A percentile compares a stretch with the other conserved stretches of the same genome.
phyloP scores from a whole-genome alignment of 1,140 invertebrate species.

The Papilio aristodemus region DNA sequence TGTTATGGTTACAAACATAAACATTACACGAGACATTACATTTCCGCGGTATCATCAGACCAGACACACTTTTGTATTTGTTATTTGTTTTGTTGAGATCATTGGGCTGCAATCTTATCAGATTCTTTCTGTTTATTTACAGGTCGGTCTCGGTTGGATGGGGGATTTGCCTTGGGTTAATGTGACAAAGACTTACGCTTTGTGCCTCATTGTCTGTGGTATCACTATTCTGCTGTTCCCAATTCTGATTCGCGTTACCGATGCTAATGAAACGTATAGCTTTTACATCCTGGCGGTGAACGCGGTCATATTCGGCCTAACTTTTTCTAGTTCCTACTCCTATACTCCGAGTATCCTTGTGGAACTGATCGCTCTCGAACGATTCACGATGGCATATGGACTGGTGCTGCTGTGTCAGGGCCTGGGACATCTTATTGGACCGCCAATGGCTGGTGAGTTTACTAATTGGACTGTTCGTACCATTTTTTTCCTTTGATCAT shows the following conservation, averaged over 20 bases:
- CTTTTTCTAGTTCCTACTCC: conserved; percentile 92
- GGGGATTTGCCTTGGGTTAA: conserved; percentile 94
- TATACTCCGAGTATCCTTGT: conserved; percentile 93
- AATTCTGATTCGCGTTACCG: conserved; percentile 68
- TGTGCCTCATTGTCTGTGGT: conserved; percentile 89
- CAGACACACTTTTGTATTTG: not conserved
- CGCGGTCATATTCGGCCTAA: conserved; percentile 88
- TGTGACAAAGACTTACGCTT: conserved; percentile 89
- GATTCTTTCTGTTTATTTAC: conserved; percentile 42
- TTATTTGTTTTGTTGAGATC: conserved; percentile 3
- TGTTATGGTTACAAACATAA: not conserved
- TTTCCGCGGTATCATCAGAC: conserved; percentile 12
- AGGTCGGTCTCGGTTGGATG: conserved; percentile 92
- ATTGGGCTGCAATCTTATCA: conserved; percentile 4
- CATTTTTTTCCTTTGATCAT: not conserved
- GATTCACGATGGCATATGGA: conserved; percentile 95
- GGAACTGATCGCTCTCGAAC: conserved; percentile 85
- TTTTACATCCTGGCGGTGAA: conserved; percentile 82
- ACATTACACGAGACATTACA: conserved; percentile 16
- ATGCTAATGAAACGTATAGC: conserved; percentile 78
- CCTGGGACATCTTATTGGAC: conserved; percentile 83
- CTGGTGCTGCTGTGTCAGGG: conserved; percentile 93
- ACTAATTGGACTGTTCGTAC: conserved; percentile 78
- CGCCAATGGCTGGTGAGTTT: conserved; percentile 83
- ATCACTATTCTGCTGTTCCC: conserved; percentile 86